Base-by-base conservation (phyloP, 1,140 invertebrate species). In the Dolichoris vasculosae region DNA sequence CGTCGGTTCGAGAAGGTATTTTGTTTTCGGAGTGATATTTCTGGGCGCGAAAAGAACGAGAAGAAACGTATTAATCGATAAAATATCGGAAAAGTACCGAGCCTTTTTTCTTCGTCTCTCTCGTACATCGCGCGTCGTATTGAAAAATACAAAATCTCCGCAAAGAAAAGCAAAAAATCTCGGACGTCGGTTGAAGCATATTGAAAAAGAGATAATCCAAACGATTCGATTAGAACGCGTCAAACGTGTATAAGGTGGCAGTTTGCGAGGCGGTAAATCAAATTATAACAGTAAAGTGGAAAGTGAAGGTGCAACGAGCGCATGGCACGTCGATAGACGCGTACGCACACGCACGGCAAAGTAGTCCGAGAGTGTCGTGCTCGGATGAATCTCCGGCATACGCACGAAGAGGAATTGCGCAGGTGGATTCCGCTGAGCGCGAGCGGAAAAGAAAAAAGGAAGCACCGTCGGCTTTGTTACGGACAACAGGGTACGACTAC, bases 221-320 rank as follows among this genome's bases (percentile, higher is more conserved):
- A 63, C 48, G 4, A 17, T 55, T 26, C 26, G 77, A 59, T 59
- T 26, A 59, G 55, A 63, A 4, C 13, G 63, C 4, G 43, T 46
- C 13, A 63, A 46, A 79, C n/a, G n/a, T 79, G 6, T 40, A 63
- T 63, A 63, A 38, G 35, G 32, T 63, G 55, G 20, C 38, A 80
- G 38, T 64, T 46, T 30, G 2, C 35, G 40, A 26, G 78, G 59
- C 32, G 59, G 9, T 75, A 75, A 83, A 75, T 75, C 40, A 78
- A 84, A 84, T 87, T 77, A 87, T 89, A 89, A 87, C 89, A 88
- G 90, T 87, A 90, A 90, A 91, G 91, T 91, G 91, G 89, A 92
- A 92, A 92, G 92, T 92, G 92, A 92, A 92, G 92, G 92, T 92
- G 89, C 88, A 86, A 85, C 88, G 85, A 88, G 87, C 88, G 86